Base-by-base conservation (phyloP, 1,140 invertebrate genomes). In the Parasteatoda tepidariorum region DNA sequence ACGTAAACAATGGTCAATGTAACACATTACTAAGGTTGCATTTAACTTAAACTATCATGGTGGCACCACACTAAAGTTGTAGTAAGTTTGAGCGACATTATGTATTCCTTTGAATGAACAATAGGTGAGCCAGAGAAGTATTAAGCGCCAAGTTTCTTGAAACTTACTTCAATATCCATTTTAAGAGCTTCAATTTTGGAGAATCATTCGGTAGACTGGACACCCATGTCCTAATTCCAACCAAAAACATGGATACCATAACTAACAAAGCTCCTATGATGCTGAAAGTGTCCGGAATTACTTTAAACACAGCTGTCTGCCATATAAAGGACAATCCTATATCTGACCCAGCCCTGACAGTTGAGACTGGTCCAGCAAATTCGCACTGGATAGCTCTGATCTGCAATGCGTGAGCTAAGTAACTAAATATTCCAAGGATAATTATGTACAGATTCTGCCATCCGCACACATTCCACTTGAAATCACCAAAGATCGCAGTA, bases 271-370 rank as follows among this genome's bases (percentile, higher is more conserved):
- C 95, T 3, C 96, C 96, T 48, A 92, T 90, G 30, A 96, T 89
- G 34, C 95, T 96, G 87, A 92, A 96, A 67, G 90, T 90, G 88
- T 94, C 95, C 13, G 95, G 95, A 83, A 94, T 92, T 88, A 96
- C 94, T 84, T 94, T 91, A 87, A 96, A 96, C 88, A 96, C 95
- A 86, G 85, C 61, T 1, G 87, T 85, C 89, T 97, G 95, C 95
- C 95, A 97, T 70, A 96, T 91, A 88, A 97, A 97, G 13, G 95
- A 95, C 89, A 97, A 96, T 0, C 96, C 94, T 84, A 97, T 97
- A 88, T 97, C 95, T 28, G 94, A 94, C 54, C 95, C 95, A 15
- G 86, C 83, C 24, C 96, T 91, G 18, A 95, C 95, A 81, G 97
- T 95, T 0, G 96, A 94, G 0, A 97, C 95, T 22, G 95, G 95